These are phyloP conservation scores for Charaxes varanes DNA, from an alignment of 1,140 invertebrate genomes.

Conservation along the genomic window DNA sequence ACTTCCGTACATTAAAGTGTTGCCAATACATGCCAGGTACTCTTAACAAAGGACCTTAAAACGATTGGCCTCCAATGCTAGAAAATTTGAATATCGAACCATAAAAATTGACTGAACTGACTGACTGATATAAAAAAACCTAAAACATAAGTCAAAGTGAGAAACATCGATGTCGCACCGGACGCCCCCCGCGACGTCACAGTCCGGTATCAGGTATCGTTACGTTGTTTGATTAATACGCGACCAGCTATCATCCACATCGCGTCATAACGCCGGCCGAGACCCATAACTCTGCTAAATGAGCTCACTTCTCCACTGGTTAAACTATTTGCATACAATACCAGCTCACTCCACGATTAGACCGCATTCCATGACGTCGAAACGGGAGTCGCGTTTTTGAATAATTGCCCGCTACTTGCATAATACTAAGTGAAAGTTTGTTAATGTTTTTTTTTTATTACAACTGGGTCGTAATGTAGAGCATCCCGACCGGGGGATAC, in stretches of 20 bases:
- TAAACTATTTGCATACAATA: slow-evolving; percentile 64
- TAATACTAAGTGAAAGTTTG: too few relatives aligned
- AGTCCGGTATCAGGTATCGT: slow-evolving; percentile 39
- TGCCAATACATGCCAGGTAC: too few relatives aligned
- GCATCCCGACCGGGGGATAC: too few relatives aligned
- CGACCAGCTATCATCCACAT: slow-evolving; percentile 43
- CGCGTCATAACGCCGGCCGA: slow-evolving; percentile 34
- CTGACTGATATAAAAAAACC: neutral
- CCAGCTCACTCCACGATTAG: slow-evolving; percentile 23
- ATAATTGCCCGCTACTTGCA: slow-evolving; percentile 11
- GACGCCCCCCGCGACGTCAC: slow-evolving; percentile 39
- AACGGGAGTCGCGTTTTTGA: slow-evolving; percentile 10
- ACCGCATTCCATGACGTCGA: slow-evolving; percentile 27
- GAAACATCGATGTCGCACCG: slow-evolving; percentile 53
- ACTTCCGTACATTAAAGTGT: too few relatives aligned
- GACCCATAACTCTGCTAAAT: slow-evolving; percentile 55
- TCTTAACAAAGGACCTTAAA: too few relatives aligned
- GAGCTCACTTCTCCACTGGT: slow-evolving; percentile 38
- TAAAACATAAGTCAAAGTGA: slow-evolving; percentile 46
- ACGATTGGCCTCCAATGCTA: too few relatives aligned
- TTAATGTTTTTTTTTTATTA: slow-evolving; percentile 2
- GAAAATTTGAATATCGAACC: too few relatives aligned
- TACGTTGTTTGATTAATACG: slow-evolving; percentile 60
- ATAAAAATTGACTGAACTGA: too few relatives aligned
- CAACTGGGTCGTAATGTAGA: neutral